Percentiles rank a stretch among this genome's conserved stretches.
Conservation (phyloP, 2,113 vertebrate species). For the Pteronura brasiliensis region DNA sequence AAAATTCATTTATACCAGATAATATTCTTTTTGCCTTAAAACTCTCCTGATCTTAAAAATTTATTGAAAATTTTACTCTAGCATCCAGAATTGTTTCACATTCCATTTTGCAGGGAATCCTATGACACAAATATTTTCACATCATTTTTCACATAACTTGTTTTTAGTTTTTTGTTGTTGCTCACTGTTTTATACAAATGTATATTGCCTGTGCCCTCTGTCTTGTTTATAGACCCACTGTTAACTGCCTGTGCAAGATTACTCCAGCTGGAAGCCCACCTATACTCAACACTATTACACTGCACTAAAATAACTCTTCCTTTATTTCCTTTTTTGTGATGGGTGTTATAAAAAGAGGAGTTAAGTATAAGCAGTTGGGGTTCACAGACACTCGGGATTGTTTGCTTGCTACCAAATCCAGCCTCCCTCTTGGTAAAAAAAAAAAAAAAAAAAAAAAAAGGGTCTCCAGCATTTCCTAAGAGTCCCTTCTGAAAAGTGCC, state of each 20-base stretch:
- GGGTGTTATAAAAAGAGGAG: background rate
- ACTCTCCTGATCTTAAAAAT: background rate
- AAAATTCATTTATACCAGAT: background rate
- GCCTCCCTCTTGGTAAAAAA: background rate
- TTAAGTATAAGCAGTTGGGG: background rate
- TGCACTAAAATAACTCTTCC: background rate
- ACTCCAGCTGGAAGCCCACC: constrained; percentile 28
- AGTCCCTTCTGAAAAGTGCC: background rate
- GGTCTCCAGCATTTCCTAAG: background rate
- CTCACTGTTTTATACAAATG: background rate
- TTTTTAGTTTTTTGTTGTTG: background rate
- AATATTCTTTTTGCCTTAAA: background rate
- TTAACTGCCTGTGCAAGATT: background rate
- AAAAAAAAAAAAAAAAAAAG: background rate
- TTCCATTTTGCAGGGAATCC: background rate
- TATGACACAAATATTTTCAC: background rate
- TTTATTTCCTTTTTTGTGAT: background rate
- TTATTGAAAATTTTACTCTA: background rate
- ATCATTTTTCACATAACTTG: background rate
- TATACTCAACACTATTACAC: constrained; percentile 15
- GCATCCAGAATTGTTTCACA: background rate
- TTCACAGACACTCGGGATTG: background rate
- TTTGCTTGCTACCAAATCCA: background rate
- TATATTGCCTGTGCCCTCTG: background rate
- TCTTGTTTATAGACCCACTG: background rate